Conservation (phyloP, 2,113 vertebrate species). For the Entosphenus tridentatus region DNA sequence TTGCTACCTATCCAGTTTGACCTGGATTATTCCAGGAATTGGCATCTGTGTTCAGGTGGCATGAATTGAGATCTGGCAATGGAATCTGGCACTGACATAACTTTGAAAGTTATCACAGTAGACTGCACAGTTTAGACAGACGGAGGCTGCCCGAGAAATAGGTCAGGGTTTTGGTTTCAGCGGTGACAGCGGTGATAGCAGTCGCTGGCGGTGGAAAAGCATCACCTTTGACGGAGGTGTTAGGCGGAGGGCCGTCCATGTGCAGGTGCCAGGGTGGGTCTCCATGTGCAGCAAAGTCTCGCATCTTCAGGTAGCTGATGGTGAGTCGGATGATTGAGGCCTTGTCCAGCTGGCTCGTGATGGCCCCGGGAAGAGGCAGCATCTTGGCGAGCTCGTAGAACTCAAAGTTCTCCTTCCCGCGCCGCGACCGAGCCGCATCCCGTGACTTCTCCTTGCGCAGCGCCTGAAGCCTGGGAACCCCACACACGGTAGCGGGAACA, state of each 20-base stretch:
- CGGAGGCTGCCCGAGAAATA: too few relatives aligned
- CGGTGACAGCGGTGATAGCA: too few relatives aligned
- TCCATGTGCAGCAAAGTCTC: conserved; percentile 47
- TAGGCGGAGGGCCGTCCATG: conserved; percentile 28
- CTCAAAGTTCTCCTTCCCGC: conserved; percentile 70
- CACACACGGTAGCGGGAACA: too few relatives aligned
- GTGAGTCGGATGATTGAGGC: conserved; percentile 62
- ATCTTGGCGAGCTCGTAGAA: conserved; percentile 70
- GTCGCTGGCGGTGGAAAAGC: too few relatives aligned
- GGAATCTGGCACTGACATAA: too few relatives aligned
- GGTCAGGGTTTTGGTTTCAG: too few relatives aligned
- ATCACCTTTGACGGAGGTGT: conserved; percentile 18
- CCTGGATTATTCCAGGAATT: too few relatives aligned
- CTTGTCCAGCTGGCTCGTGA: conserved; percentile 71
- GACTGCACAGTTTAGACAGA: too few relatives aligned
- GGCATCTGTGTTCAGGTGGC: too few relatives aligned
- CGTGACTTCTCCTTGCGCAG: conserved; percentile 68
- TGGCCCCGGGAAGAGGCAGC: conserved; percentile 53
- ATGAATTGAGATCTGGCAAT: too few relatives aligned
- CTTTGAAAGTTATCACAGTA: too few relatives aligned
- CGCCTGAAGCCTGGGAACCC: conserved; percentile 38
- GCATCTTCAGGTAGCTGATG: conserved; percentile 70
- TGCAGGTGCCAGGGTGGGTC: conserved; percentile 49
- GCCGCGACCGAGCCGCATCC: conserved; percentile 54
- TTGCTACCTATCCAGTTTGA: too few relatives aligned